Conservation (phyloP, 2,797 vertebrate species). For the Peromyscus attwateri region DNA sequence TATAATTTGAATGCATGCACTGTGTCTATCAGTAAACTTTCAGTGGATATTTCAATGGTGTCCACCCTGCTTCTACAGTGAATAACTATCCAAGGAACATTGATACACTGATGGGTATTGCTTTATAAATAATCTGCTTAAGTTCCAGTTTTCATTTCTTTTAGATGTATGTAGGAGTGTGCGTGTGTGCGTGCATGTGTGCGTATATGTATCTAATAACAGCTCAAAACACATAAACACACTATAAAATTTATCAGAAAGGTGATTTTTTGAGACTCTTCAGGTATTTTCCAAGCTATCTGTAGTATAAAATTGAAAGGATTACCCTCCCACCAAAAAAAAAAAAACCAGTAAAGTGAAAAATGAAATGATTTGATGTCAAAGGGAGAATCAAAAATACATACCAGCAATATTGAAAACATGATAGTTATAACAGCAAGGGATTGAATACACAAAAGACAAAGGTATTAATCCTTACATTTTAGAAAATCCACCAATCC, state of each 20-base stretch:
- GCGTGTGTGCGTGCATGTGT: background rate
- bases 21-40: background rate
- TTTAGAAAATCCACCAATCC: conserved; percentile 47
- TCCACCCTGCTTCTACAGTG: background rate
- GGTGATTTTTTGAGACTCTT: background rate
- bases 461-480: background rate
- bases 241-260: background rate
- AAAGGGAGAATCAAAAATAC: background rate
- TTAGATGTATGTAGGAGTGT: background rate
- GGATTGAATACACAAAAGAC: background rate
- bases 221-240: background rate
- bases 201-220: background rate
- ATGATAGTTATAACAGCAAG: background rate
- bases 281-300: conserved; percentile 7
- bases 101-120: background rate
- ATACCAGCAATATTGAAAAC: background rate
- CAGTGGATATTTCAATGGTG: background rate
- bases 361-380: conserved; percentile 10
- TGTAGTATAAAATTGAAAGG: conserved; percentile 30
- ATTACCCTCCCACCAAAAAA: background rate
- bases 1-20: background rate
- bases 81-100: background rate
- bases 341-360: background rate
- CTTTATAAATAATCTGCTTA: background rate
- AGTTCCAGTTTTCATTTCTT: background rate